These are phyloP conservation scores for Ciconia maguari DNA, from an alignment of 2,113 vertebrate genomes.

Conservation along the genomic window DNA sequence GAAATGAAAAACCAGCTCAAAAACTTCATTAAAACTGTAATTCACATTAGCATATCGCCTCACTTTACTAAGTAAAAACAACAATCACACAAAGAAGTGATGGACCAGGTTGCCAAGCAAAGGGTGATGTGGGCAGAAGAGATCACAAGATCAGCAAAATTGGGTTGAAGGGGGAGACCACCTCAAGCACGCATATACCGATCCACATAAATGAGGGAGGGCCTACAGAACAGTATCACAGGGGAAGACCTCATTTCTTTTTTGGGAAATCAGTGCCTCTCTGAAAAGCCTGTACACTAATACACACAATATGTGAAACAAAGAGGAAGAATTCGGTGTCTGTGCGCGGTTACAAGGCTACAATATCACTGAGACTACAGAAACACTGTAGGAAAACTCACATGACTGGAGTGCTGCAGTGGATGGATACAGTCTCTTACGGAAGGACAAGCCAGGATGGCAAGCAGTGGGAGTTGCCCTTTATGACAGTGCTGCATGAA, in stretches of 20 bases:
- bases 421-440: background rate
- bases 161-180: background rate
- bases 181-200: background rate
- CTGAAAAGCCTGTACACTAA: background rate
- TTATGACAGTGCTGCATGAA: background rate
- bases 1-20: background rate
- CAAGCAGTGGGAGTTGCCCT: background rate
- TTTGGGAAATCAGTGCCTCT: background rate
- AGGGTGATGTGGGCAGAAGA: background rate
- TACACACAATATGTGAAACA: background rate
- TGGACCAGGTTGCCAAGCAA: background rate
- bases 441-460: background rate
- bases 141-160: background rate
- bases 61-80: background rate
- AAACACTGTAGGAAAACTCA: rapidly evolving
- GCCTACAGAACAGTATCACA: background rate
- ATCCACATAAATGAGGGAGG: background rate
- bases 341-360: background rate
- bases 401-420: rapidly evolving
- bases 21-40: background rate
- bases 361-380: background rate
- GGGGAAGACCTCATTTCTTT: background rate
- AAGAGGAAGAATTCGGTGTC: background rate
- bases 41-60: background rate
- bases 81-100: background rate